Evolutionary conservation across 2,888 invertebrate genomes (phyloP).

Genomic region (Mimumesa dahlbomi): DNA sequence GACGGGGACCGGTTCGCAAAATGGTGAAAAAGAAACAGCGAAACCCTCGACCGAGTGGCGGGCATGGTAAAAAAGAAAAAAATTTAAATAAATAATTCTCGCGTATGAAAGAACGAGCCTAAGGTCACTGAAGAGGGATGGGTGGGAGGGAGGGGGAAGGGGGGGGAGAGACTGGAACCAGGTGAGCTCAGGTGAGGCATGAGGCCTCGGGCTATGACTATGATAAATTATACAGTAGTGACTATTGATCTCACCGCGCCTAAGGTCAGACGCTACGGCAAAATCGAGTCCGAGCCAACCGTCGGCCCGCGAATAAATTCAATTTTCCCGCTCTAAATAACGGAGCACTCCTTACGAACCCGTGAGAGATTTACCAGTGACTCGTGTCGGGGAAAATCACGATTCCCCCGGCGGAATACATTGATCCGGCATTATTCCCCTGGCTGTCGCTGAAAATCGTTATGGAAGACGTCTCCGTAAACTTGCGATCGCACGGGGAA

Average conservation of each 20-base stretch:
- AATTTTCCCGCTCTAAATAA: slow-evolving; percentile 66
- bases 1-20: background rate
- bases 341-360: slow-evolving; percentile 25
- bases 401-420: slow-evolving; percentile 10
- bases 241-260: slow-evolving; percentile 73
- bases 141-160: background rate
- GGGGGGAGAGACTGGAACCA: slow-evolving; percentile 23
- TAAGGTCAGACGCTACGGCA: slow-evolving; percentile 74
- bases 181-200: slow-evolving; percentile 52
- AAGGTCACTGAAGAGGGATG: slow-evolving; percentile 5
- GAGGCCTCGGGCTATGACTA: slow-evolving; percentile 67
- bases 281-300: slow-evolving; percentile 60
- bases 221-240: slow-evolving; percentile 75
- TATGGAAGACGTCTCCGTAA: too few species aligned
- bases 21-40: background rate
- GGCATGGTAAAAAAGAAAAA: background rate
- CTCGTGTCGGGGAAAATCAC: slow-evolving; percentile 13
- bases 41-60: too few species aligned
- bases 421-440: slow-evolving; percentile 6
- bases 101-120: slow-evolving; percentile 1
- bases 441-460: too few species aligned
- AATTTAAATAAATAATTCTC: slow-evolving; percentile 17
- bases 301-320: slow-evolving; percentile 56
- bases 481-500: too few species aligned
- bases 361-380: slow-evolving; percentile 3